Base-by-base conservation (phyloP, 1,140 invertebrate species). In the Macrotrachela quadricornifera region DNA sequence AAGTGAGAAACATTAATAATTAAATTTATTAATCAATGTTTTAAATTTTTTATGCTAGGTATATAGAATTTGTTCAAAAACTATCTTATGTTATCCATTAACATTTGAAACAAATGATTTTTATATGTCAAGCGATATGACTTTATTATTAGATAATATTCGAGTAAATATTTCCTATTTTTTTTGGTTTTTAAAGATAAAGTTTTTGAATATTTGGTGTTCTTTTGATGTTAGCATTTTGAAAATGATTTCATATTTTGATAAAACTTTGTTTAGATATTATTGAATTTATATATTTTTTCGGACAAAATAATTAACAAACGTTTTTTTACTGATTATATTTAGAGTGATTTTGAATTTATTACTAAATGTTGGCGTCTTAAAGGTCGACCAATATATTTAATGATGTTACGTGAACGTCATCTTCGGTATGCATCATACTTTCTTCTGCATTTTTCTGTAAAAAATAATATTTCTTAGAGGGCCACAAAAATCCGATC, bases 401-500 rank as follows among this genome's bases (percentile, higher is more conserved):
- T 90, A 64, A 76, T 97, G 57, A 71, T 99, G 6, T 84, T 96
- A 49, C 75, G 86, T 51, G 91, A 96, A 68, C 88, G 45, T 14
- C 42, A 52, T 40, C n/a, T 48, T 46, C 36, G 30, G 18, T 48
- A 46, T 13, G 44, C 43, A 54, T 53, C 44, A n/a, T 16, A 13
- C 57, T 41, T 36, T 51, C 66, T 53, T 39, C 37, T 49, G 21
- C 2, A 30, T 30, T 30, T 8, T 30, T 30, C 21, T 30, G 3
- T 30, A 30, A 4, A 2, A 30, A 30, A 30, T 30, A 40, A 57
- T 12, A 52, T 53, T 51, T 59, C 58, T 46, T 57, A 79, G 87
- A 56, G 90, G 95, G 75, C 83, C 85, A 14, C 85, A 96, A 68
- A 94, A 95, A 65, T 83, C 85, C 63, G 82, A 92, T 71, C 88